phyloP scores from a whole-genome alignment of 2,888 invertebrate genomes.

The Oxystoma pomonae region DNA sequence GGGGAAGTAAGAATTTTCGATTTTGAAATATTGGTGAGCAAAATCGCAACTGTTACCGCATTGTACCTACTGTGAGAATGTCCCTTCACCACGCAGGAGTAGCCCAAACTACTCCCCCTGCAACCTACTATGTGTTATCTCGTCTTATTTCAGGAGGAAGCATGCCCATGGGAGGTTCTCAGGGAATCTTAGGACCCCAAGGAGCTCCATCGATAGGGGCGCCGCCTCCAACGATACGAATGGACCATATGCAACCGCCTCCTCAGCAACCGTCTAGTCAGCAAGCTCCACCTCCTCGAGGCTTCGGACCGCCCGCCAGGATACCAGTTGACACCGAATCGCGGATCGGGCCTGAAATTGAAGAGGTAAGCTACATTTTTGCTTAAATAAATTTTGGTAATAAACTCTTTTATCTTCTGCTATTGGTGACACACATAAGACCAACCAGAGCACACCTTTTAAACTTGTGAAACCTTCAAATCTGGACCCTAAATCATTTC shows the following conservation, averaged over 20 bases:
- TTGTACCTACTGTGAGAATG: no score
- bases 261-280: background rate
- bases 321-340: background rate
- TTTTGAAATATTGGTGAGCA: no score
- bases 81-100: no score
- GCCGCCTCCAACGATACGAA: background rate
- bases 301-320: background rate
- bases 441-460: no score
- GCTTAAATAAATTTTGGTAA: background rate
- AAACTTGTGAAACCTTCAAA: background rate
- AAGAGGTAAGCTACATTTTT: background rate
- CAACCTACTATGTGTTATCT: constrained; percentile 4
- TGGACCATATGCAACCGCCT: background rate
- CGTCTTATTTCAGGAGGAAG: background rate
- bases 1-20: no score
- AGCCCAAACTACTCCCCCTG: constrained; percentile 7
- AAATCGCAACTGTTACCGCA: no score
- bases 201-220: background rate
- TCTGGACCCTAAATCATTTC: background rate
- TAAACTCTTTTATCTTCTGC: background rate
- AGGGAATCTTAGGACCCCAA: background rate
- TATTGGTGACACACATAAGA: background rate
- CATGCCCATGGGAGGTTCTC: background rate
- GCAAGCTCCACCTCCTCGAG: background rate
- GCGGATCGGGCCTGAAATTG: background rate